Base-by-base conservation (phyloP, 2,888 invertebrate species). In the Acleris laterana region DNA sequence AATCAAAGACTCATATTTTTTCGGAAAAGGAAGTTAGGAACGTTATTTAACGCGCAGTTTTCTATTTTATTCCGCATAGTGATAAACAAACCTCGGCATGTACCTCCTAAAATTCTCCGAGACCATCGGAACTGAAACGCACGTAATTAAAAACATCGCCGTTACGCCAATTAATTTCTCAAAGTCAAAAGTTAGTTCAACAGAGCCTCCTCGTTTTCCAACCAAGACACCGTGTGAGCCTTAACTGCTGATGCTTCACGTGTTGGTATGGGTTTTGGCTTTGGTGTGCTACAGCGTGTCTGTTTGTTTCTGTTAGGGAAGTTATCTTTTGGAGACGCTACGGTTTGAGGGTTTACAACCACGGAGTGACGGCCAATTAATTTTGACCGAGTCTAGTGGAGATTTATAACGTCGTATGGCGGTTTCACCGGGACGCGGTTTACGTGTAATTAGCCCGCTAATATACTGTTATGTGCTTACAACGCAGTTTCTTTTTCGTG, bases 131-230 rank as follows among this genome's bases (percentile, higher is more conserved):
- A 63, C 60, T 57, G 63, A 55, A 79, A 78, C 77, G 78, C 74
- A 71, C 69, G 82, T 82, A 87, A 90, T 89, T 89, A 88, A 88
- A 83, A 82, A 79, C 78, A 77, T 77, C 76, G 80, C 81, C 89
- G 91, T 90, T 83, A 87, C 91, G 92, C 84, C 83, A 91, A 92
- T 92, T 92, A 93, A 91, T 84, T 91, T 80, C 79, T 87, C 89
- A 89, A 90, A 90, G 89, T 87, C 88, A 89, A 88, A 87, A 86
- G 77, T 83, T 78, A 74, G 71, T 63, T 62, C 62, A 52, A 25
- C 52, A 57, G 50, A 56, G 55, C 71, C 68, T 66, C 52, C 53
- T 58, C 62, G 80, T 78, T 76, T 83, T 82, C 78, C 80, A 75
- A 63, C 79, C 71, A 70, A 63, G 58, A 69, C 73, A 69, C 73